A percentile compares a stretch with the other conserved stretches of the same genome.
These are phyloP conservation scores for Oceanites oceanicus DNA, from an alignment of 2,113 vertebrate species.

Conservation along the genomic window DNA sequence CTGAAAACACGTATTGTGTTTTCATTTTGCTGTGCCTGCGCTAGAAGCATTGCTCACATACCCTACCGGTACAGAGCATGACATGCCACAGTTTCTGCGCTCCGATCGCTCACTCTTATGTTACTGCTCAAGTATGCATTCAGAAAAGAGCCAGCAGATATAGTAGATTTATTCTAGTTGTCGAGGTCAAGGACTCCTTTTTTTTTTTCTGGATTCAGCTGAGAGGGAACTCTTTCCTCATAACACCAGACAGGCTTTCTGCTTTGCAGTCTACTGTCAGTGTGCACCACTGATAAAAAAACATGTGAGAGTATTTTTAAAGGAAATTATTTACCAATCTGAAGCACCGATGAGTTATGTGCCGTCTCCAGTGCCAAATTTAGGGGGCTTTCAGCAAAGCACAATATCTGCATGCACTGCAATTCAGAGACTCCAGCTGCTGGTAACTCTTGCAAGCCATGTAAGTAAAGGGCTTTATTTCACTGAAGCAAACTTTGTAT, in stretches of 20 bases:
- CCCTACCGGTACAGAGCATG: neutral
- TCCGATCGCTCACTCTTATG: neutral
- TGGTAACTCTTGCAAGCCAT: slow-evolving; percentile 35
- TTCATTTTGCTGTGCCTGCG: neutral
- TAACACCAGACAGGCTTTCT: neutral
- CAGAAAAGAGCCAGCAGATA: slow-evolving; percentile 60
- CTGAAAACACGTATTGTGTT: neutral
- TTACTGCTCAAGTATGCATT: slow-evolving; percentile 63
- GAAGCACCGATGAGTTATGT: slow-evolving; percentile 39
- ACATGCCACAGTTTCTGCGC: neutral
- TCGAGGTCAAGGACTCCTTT: neutral
- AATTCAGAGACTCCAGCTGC: slow-evolving; percentile 68
- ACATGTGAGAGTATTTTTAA: slow-evolving; percentile 27
- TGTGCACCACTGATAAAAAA: neutral
- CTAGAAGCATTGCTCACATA: neutral
- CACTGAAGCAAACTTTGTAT: neutral
- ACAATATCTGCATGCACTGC: slow-evolving; percentile 41
- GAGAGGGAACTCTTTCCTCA: neutral
- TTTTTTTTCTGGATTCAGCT: neutral
- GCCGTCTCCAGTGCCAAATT: slow-evolving; percentile 38
- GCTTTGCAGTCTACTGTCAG: neutral
- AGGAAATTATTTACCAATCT: slow-evolving; percentile 63
- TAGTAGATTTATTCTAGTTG: slow-evolving; percentile 46
- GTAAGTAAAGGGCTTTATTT: slow-evolving; percentile 68
- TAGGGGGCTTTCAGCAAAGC: slow-evolving; percentile 40